A percentile compares a stretch with the other conserved stretches of the same genome.
Conservation (phyloP, 92 coral and sea anemone genomes). For the Epizoanthus illoricatus region DNA sequence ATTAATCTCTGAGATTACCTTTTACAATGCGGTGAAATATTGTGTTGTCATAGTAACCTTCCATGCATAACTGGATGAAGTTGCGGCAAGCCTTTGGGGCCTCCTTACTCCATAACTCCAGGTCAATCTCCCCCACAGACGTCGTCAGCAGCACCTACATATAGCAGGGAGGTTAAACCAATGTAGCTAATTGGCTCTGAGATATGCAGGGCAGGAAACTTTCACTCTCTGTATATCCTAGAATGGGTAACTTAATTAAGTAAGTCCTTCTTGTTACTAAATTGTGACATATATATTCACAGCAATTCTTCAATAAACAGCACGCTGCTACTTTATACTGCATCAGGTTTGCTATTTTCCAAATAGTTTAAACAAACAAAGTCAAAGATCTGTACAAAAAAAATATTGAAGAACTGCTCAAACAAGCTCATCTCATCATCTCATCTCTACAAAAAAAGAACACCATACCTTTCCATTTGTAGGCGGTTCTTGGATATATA, state of each 20-base stretch:
- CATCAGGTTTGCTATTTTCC: too few relatives aligned
- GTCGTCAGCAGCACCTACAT: slow-evolving; percentile 79
- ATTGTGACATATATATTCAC: too few relatives aligned
- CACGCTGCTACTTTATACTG: too few relatives aligned
- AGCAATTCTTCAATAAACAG: too few relatives aligned
- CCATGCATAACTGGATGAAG: slow-evolving; percentile 91
- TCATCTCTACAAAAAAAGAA: background rate
- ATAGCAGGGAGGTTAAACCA: background rate
- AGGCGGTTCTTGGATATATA: slow-evolving; percentile 98
- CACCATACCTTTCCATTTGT: slow-evolving; percentile 88
- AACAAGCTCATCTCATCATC: background rate
- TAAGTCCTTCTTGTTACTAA: too few relatives aligned
- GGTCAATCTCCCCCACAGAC: slow-evolving; percentile 89
- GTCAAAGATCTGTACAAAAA: too few relatives aligned
- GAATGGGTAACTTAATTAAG: too few relatives aligned
- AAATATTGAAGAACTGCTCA: too few relatives aligned
- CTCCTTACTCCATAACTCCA: slow-evolving; percentile 96
- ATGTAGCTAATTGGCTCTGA: background rate
- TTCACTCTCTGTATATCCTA: too few relatives aligned
- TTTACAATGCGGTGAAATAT: slow-evolving; percentile 94
- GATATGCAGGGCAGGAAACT: background rate
- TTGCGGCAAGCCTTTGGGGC: slow-evolving; percentile 97
- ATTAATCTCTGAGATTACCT: slow-evolving; percentile 51
- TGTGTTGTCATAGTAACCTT: slow-evolving; percentile 91
- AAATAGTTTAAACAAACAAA: background rate